phyloP scores from a whole-genome alignment of 2,888 invertebrate species.

The Ormyrus labotus region DNA sequence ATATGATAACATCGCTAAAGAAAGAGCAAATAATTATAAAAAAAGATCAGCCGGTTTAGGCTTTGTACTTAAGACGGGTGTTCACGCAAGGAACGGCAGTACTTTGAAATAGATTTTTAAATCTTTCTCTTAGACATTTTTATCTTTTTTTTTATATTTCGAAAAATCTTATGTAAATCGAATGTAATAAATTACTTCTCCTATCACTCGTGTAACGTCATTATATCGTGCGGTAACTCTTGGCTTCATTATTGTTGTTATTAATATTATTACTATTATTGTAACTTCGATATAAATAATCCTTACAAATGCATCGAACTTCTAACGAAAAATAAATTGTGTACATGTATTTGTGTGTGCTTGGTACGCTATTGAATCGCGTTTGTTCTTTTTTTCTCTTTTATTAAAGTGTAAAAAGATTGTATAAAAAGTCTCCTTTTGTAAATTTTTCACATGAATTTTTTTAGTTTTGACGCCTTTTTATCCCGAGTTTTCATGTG shows the following conservation, averaged over 20 bases:
- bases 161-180: slow-evolving; percentile 51
- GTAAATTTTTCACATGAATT: slow-evolving; percentile 60
- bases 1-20: slow-evolving; percentile 33
- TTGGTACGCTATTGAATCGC: slow-evolving; percentile 44
- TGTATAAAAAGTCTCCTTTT: slow-evolving; percentile 64
- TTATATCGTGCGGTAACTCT: slow-evolving; percentile 57
- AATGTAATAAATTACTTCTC: slow-evolving; percentile 54
- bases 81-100: slow-evolving; percentile 72
- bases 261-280: slow-evolving; percentile 11
- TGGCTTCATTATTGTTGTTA: slow-evolving; percentile 45
- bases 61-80: slow-evolving; percentile 73
- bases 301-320: slow-evolving; percentile 55
- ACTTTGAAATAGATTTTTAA: slow-evolving; percentile 50
- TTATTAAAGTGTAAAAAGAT: slow-evolving; percentile 62
- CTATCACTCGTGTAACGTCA: slow-evolving; percentile 50
- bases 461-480: slow-evolving; percentile 40
- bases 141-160: slow-evolving; percentile 25
- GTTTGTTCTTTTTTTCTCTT: slow-evolving; percentile 19
- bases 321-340: slow-evolving; percentile 51
- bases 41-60: slow-evolving; percentile 40
- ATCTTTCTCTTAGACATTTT: slow-evolving; percentile 17
- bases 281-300: slow-evolving; percentile 50
- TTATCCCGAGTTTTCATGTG: slow-evolving; percentile 18
- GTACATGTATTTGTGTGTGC: slow-evolving; percentile 33
- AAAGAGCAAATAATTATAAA: slow-evolving; percentile 47